These are phyloP conservation scores for Mionectes macconnelli DNA, from an alignment of 2,113 vertebrate genomes.

Conservation along the genomic window DNA sequence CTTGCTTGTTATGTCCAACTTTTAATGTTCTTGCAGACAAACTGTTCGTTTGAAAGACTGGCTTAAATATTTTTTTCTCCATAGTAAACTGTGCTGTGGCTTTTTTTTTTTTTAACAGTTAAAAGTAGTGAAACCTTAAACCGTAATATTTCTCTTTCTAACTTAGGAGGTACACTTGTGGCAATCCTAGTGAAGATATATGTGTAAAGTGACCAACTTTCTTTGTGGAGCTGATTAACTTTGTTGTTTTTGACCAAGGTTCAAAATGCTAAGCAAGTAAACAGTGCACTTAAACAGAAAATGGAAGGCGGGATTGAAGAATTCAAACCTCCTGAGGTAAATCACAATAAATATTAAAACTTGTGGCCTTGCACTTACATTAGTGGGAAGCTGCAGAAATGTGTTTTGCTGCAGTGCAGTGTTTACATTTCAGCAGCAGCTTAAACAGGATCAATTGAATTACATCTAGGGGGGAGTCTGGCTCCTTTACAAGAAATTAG, in stretches of 20 bases:
- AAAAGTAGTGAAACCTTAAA: slow-evolving; percentile 63
- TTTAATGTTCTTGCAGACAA: slow-evolving; percentile 3
- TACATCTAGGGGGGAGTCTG: neutral
- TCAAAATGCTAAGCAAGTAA: slow-evolving; percentile 98
- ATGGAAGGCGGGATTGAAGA: slow-evolving; percentile 93
- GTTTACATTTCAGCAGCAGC: neutral
- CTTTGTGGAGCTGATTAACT: slow-evolving; percentile 72
- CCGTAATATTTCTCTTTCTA: slow-evolving; percentile 55
- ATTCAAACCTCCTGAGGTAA: slow-evolving; percentile 92
- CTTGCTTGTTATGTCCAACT: neutral
- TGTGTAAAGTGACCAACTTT: slow-evolving; percentile 70
- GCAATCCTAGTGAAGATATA: slow-evolving; percentile 71
- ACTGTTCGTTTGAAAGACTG: slow-evolving; percentile 14
- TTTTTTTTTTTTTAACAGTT: neutral
- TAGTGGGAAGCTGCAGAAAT: neutral
- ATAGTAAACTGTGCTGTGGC: neutral
- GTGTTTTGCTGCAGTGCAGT: neutral
- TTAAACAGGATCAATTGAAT: neutral
- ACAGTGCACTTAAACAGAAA: slow-evolving; percentile 96
- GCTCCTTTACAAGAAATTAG: neutral
- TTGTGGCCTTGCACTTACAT: neutral
- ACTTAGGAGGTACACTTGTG: slow-evolving; percentile 70
- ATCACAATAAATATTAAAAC: neutral
- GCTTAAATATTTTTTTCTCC: slow-evolving; percentile 14
- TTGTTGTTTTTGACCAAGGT: slow-evolving; percentile 82